Percentiles rank a stretch among this genome's conserved stretches.
These are phyloP conservation scores for Mimumesa dahlbomi DNA, from an alignment of 2,888 invertebrate species.

Conservation along the genomic window DNA sequence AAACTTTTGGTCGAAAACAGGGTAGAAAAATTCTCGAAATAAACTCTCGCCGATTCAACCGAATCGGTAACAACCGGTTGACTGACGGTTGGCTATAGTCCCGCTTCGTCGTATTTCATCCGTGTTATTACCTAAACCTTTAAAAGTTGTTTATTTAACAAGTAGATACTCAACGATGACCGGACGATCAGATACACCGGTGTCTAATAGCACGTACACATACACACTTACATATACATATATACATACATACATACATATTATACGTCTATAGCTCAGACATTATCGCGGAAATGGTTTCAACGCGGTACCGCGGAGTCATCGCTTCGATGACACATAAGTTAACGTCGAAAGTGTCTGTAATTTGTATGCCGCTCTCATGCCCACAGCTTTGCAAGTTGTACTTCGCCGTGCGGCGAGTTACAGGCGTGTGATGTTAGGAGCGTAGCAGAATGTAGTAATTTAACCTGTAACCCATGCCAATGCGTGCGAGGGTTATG, in stretches of 20 bases:
- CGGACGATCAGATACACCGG: not conserved
- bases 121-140: slow-evolving; percentile 1
- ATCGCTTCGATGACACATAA: slow-evolving; percentile 39
- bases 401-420: slow-evolving; percentile 5
- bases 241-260: no score
- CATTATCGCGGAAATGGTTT: slow-evolving; percentile 25
- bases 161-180: not conserved
- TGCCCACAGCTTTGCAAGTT: not conserved
- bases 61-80: slow-evolving; percentile 1
- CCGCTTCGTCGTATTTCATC: not conserved
- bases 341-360: slow-evolving; percentile 26
- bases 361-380: slow-evolving; percentile 36
- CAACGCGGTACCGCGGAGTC: slow-evolving; percentile 29
- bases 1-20: no score
- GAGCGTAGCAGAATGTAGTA: slow-evolving; percentile 37
- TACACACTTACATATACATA: no score
- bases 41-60: not conserved
- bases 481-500: slow-evolving; percentile 25
- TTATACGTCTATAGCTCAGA: not conserved
- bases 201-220: no score
- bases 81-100: not conserved
- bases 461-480: slow-evolving; percentile 41
- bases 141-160: slow-evolving; percentile 1
- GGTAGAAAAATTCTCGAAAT: no score
- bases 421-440: slow-evolving; percentile 18